phyloP scores from a whole-genome alignment of 2,888 invertebrate species.

The Morpho helenor region DNA sequence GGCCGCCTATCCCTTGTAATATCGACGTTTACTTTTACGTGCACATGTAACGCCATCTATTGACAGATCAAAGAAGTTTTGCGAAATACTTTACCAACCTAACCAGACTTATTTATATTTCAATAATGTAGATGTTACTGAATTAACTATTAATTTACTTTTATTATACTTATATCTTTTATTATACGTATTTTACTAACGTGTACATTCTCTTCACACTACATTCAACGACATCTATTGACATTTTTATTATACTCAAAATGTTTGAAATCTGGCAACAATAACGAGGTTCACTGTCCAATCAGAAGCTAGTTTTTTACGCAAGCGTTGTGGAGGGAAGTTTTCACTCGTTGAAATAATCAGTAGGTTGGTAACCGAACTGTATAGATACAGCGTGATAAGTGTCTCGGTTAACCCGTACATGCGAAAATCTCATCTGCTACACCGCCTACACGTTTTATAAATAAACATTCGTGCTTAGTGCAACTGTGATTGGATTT shows the following conservation, averaged over 20 bases:
- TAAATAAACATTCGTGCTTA: conserved; percentile 59
- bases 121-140: neutral
- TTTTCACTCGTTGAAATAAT: conserved; percentile 55
- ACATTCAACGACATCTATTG: conserved; percentile 14
- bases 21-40: conserved; percentile 40
- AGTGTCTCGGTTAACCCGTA: conserved; percentile 21
- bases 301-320: conserved; percentile 41
- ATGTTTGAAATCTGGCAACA: conserved; percentile 13
- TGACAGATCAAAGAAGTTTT: neutral
- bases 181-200: no score
- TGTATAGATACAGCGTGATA: conserved; percentile 38
- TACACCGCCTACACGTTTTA: conserved; percentile 59
- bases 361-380: conserved; percentile 53
- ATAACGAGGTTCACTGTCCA: conserved; percentile 13
- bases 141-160: no score
- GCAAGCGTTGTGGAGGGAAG: conserved; percentile 62
- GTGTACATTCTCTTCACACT: neutral
- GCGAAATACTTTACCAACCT: neutral
- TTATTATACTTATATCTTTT: no score
- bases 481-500: conserved; percentile 55
- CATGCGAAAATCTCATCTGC: conserved; percentile 41
- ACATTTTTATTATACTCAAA: neutral
- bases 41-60: conserved; percentile 35
- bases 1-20: conserved; percentile 37
- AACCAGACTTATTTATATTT: neutral